A percentile compares a stretch with the other conserved stretches of the same genome.
Conservation (phyloP, 1,140 invertebrate genomes). For the Drosophila fuyamai region DNA sequence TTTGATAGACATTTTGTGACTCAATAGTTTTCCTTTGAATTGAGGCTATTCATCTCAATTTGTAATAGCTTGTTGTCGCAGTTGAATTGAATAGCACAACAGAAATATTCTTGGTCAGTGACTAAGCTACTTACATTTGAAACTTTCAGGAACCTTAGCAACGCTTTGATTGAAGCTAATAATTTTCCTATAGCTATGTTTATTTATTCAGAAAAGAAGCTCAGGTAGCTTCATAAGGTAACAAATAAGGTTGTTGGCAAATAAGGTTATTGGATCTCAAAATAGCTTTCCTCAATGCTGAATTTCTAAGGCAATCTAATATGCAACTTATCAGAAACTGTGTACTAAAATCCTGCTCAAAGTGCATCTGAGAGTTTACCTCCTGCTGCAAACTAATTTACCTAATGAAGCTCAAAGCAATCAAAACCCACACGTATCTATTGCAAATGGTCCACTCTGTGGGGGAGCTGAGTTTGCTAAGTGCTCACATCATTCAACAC, state of each 20-base stretch:
- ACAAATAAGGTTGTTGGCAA: too few species aligned
- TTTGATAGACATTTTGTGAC: constrained; percentile 9
- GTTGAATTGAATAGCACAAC: neutral
- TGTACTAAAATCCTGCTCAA: neutral
- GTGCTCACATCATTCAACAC: constrained; percentile 66
- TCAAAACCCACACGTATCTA: constrained; percentile 18
- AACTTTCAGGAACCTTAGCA: neutral
- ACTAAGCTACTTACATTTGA: neutral
- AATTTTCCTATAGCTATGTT: too few species aligned
- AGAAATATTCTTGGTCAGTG: neutral
- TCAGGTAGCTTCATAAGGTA: too few species aligned
- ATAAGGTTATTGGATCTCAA: too few species aligned
- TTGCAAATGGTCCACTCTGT: constrained; percentile 13
- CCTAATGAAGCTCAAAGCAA: constrained; percentile 37
- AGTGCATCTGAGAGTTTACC: neutral
- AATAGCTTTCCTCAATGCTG: too few species aligned
- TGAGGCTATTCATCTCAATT: constrained; percentile 27
- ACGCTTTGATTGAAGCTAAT: neutral
- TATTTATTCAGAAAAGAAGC: too few species aligned
- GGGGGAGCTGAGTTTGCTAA: constrained; percentile 21
- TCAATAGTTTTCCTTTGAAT: neutral
- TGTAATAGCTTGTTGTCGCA: neutral
- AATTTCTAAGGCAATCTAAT: neutral
- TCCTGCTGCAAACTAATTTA: constrained; percentile 22
- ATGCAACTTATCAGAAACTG: neutral